Evolutionary conservation across 1,140 invertebrate genomes (phyloP), one percentile per base, ranked within the genome.

Genomic region (Bathynomus jamesi): DNA sequence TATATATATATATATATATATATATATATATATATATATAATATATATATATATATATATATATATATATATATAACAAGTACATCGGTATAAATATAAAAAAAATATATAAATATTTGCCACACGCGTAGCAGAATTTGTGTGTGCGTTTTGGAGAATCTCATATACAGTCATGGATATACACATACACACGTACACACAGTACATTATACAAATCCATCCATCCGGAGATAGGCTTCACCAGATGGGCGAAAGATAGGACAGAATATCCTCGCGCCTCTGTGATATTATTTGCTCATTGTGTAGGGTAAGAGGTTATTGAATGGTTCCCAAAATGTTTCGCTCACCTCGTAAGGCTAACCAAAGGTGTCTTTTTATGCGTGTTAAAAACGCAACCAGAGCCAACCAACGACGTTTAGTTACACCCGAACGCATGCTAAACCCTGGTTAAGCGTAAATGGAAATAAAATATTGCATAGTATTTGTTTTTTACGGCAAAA

Each of bases 11-110:
- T 64, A 29, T 64, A 29, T 64, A 29, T 64, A 29, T 64, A 29
- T 65, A 65, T 65, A 65, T 65, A 65, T 25, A 65, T 28, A 65
- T 65, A 65, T 65, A 65, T 64, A 64, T 27, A 64, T 64, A 64
- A 40, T 64, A 64, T 21, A 64, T 64, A 64, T 64, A 21, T 1
- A 61, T 61, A 28, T 28, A 65, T 65, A 65, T 65, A 65, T 65
- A 65, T 25, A 65, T 28, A 65, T 65, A 65, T 65, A 65, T 64
- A 64, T 27, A 64, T 64, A 64, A 40, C 28, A 64, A 27, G 28
- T 64, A 64, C 28, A 21, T 1, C 17, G 21, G 28, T 64, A 64
- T 64, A 64, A 25, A 64, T 64, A 64, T 64, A 64, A 10, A 27
- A 53, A 28, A 65, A 28, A 65, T 28, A 65, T 65, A 65, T 65